phyloP scores from a whole-genome alignment of 2,113 vertebrate species.

The Speoplatyrhinus poulsoni region DNA sequence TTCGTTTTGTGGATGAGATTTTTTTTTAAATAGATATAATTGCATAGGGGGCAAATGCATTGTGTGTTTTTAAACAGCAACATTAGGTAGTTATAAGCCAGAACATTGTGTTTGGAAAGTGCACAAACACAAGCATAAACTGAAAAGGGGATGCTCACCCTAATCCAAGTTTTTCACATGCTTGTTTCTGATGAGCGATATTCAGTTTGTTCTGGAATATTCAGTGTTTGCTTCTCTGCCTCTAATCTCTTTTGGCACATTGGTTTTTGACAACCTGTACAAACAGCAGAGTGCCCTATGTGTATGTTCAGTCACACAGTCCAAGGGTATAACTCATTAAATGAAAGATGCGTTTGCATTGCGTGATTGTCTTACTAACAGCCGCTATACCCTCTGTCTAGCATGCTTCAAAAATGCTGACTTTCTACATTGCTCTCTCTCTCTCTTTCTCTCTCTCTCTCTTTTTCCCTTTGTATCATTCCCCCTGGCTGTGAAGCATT shows the following conservation, averaged over 20 bases:
- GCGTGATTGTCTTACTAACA: slow-evolving; percentile 49
- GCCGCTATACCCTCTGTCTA: slow-evolving; percentile 50
- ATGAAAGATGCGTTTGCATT: slow-evolving; percentile 52
- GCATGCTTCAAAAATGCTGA: slow-evolving; percentile 41
- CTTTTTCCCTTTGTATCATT: slow-evolving; percentile 26
- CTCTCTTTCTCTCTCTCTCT: slow-evolving; percentile 1
- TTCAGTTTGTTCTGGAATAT: slow-evolving; percentile 50
- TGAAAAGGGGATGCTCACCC: not conserved
- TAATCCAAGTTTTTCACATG: not conserved
- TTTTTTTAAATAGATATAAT: not conserved
- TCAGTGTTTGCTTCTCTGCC: slow-evolving; percentile 44
- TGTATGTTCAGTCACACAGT: slow-evolving; percentile 40
- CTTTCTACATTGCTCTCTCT: slow-evolving; percentile 16
- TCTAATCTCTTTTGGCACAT: slow-evolving; percentile 46
- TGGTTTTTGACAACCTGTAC: slow-evolving; percentile 47
- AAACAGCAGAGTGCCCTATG: slow-evolving; percentile 34
- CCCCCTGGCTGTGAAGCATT: slow-evolving; percentile 36
- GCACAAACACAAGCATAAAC: not conserved
- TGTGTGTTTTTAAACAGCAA: slow-evolving; percentile 25
- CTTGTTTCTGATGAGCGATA: slow-evolving; percentile 30
- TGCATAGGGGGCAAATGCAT: slow-evolving; percentile 28
- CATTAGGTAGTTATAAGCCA: slow-evolving; percentile 19
- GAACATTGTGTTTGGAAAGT: slow-evolving; percentile 28
- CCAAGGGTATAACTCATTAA: slow-evolving; percentile 57
- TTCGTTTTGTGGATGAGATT: slow-evolving; percentile 32